phyloP scores from a whole-genome alignment of 2,797 vertebrate genomes.

The Fundulus diaphanus region DNA sequence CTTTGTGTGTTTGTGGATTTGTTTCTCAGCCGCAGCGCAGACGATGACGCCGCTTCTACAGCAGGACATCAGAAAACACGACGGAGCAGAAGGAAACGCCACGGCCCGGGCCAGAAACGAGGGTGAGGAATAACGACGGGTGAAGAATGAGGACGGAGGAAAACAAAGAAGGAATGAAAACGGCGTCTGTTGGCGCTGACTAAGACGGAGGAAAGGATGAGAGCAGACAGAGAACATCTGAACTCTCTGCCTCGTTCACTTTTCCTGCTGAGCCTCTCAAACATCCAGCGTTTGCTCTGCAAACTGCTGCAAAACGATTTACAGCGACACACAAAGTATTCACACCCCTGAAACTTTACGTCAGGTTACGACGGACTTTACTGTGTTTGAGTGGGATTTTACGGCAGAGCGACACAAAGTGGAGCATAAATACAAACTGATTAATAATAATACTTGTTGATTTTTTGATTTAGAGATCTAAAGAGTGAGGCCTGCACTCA shows the following conservation, averaged over 20 bases:
- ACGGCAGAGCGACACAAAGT: neutral
- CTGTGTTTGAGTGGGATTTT: neutral
- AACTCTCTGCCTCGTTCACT: neutral
- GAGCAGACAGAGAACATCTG: conserved; percentile 29
- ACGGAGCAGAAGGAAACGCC: conserved; percentile 34
- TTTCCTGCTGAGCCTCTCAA: neutral
- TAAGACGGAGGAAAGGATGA: conserved; percentile 16
- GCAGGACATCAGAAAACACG: conserved; percentile 38
- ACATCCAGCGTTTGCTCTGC: neutral
- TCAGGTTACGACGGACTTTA: neutral
- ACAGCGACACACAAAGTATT: neutral
- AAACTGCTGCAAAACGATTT: neutral
- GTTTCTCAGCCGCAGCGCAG: conserved; percentile 33
- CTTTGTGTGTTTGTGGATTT: conserved; percentile 20
- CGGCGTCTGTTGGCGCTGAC: conserved; percentile 17
- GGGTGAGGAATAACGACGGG: conserved; percentile 9
- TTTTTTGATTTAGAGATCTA: too few relatives aligned
- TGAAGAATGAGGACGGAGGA: conserved; percentile 22
- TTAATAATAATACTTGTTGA: too few relatives aligned
- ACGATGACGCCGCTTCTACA: conserved; percentile 59
- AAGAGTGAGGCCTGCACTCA: neutral
- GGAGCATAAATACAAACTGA: neutral
- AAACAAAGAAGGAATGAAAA: conserved; percentile 9
- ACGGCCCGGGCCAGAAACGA: conserved; percentile 37
- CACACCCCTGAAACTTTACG: neutral